Evolutionary conservation across 1,140 invertebrate species (phyloP).

Genomic region (Heliconius congener): DNA sequence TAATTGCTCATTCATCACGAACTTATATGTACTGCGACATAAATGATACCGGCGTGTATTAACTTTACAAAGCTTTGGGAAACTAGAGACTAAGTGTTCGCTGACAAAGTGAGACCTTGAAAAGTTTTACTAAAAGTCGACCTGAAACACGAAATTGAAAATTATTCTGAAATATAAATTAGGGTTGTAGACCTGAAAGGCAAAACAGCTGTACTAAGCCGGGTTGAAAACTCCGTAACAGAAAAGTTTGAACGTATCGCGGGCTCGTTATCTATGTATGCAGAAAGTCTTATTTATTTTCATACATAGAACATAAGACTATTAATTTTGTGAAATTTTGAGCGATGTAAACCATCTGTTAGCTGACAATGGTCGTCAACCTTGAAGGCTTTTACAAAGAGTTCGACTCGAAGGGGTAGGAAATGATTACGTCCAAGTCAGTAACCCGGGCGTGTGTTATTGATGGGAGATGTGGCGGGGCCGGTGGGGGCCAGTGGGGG

Average conservation of each 20-base stretch:
- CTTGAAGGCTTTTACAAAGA: slow-evolving; percentile 73
- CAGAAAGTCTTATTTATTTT: background rate
- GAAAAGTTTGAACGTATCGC: background rate
- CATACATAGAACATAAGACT: background rate
- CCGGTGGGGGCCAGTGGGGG: slow-evolving; percentile 43
- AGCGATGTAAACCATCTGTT: slow-evolving; percentile 65
- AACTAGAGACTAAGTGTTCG: slow-evolving; percentile 1
- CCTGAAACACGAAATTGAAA: background rate
- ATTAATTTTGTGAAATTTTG: slow-evolving; percentile 41
- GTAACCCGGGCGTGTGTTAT: slow-evolving; percentile 79
- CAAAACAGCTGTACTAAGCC: slow-evolving; percentile 1
- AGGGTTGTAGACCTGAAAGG: background rate
- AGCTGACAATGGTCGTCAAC: slow-evolving; percentile 71
- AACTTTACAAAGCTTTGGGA: slow-evolving; percentile 1
- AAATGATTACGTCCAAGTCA: slow-evolving; percentile 79
- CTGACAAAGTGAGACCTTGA: background rate
- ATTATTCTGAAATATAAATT: background rate
- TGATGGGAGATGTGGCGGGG: slow-evolving; percentile 68
- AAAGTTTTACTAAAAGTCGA: background rate
- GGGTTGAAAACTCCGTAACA: background rate
- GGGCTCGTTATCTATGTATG: background rate
- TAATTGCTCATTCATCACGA: background rate
- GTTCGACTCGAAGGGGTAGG: slow-evolving; percentile 73
- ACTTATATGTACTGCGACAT: background rate
- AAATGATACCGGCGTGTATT: slow-evolving; percentile 6